Evolutionary conservation across 2,888 invertebrate genomes (phyloP), one percentile per base, ranked within the genome.

Genomic region (Seira ritae): DNA sequence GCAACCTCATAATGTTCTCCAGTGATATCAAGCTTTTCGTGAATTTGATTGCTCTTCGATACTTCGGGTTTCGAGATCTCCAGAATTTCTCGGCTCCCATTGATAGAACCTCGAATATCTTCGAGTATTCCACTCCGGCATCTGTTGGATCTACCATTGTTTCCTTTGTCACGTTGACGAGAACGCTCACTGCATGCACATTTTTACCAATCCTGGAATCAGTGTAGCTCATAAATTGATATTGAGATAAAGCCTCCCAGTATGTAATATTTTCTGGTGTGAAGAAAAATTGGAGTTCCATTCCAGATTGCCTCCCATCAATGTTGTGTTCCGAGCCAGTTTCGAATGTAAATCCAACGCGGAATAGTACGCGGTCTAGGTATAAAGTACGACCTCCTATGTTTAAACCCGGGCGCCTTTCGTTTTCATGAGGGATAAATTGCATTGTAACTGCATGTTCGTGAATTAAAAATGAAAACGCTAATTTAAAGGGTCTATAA

Each of bases 211-310:
- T 50, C 17, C 12, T 8, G 3, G 62, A 20, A 20, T 62, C 22
- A 20, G 1, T 6, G 6, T 62, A 19, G 3, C 3, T 19, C 20
- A 62, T 19, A 1, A 46, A 17, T n/a, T 71, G 70, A 62, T 78
- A 78, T 6, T 22, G 23, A 4, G 70, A 60, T 20, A 78, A 65
- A n/a, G 20, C 17, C 31, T 78, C 62, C 78, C 78, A 78, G 20
- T 78, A 78, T 2, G 69, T 19, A 2, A 22, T 10, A 10, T 62
- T 60, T 10, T 71, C 71, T 0, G 65, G 46, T 15, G 71, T 71
- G 22, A 78, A 78, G 37, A 24, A 78, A 12, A 78, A 66, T 37
- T 78, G 78, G 0, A 71, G 4, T 20, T 78, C 78, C 78, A 78
- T 78, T 65, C 78, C 78, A 17, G 31, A 78, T 0, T 2, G 15